A percentile compares a stretch with the other conserved stretches of the same genome.
Conservation (phyloP, 2,888 invertebrate genomes). For the Flexamia atlantica region DNA sequence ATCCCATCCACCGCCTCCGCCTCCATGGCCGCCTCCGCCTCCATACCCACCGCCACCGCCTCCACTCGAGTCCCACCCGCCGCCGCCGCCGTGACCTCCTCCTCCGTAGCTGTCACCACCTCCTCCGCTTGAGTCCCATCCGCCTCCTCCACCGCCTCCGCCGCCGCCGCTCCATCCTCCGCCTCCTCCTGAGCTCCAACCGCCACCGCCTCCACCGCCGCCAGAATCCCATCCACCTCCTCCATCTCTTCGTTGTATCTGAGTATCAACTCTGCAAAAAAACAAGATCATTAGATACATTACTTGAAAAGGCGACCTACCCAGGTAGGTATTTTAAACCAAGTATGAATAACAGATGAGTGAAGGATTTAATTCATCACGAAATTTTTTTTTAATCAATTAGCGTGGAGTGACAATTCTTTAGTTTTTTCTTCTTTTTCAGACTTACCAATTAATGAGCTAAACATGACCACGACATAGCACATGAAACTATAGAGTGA, state of each 20-base stretch:
- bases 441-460: too few relatives aligned
- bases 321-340: too few relatives aligned
- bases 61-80: slow-evolving; percentile 43
- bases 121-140: slow-evolving; percentile 27
- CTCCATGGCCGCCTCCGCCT: background rate
- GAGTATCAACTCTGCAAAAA: slow-evolving; percentile 64
- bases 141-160: slow-evolving; percentile 45
- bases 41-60: slow-evolving; percentile 47
- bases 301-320: too few relatives aligned
- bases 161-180: slow-evolving; percentile 18
- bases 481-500: background rate
- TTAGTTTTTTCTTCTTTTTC: too few relatives aligned
- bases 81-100: slow-evolving; percentile 53
- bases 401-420: too few relatives aligned
- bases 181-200: slow-evolving; percentile 3
- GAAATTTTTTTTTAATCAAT: too few relatives aligned
- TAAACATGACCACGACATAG: too few relatives aligned
- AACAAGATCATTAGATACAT: background rate
- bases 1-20: slow-evolving; percentile 29
- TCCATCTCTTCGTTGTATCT: slow-evolving; percentile 52
- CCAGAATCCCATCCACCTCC: slow-evolving; percentile 52
- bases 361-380: too few relatives aligned
- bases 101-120: slow-evolving; percentile 43
- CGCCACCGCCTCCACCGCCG: slow-evolving; percentile 40
- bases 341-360: too few relatives aligned